Evolutionary conservation across 1,140 invertebrate species (phyloP).

Genomic region (Oncopodura yosiiana): DNA sequence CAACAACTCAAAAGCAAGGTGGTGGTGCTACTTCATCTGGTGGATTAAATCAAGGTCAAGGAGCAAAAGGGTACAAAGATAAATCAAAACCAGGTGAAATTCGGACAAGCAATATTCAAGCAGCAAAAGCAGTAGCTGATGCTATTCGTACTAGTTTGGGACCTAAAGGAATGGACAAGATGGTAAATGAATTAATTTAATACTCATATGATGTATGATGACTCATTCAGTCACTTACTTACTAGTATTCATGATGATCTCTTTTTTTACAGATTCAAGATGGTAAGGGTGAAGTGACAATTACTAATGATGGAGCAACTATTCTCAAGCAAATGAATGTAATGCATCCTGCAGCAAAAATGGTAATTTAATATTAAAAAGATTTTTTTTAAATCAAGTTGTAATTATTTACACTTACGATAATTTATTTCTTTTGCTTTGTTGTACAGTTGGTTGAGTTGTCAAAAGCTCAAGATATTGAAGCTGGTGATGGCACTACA

Average conservation of each 20-base stretch:
- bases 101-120: constrained; percentile 87
- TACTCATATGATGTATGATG: too few relatives aligned
- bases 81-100: constrained; percentile 93
- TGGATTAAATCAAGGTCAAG: too few relatives aligned
- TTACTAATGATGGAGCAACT: constrained; percentile 99
- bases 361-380: constrained; percentile 54
- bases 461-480: constrained; percentile 96
- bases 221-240: too few relatives aligned
- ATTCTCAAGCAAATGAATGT: constrained; percentile 99
- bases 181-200: constrained; percentile 54
- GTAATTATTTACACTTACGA: background rate
- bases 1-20: too few relatives aligned
- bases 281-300: constrained; percentile 94
- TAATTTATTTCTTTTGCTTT: constrained; percentile 28
- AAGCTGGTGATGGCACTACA: constrained; percentile 98
- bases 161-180: constrained; percentile 99
- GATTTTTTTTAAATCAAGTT: constrained; percentile 4
- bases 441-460: constrained; percentile 83
- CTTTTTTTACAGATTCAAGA: constrained; percentile 67
- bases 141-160: constrained; percentile 96
- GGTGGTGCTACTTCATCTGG: too few relatives aligned
- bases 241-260: background rate
- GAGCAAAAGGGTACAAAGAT: constrained; percentile 55
- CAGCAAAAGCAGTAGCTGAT: constrained; percentile 98
- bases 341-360: constrained; percentile 96